A percentile compares a stretch with the other conserved stretches of the same genome.
These are phyloP conservation scores for Catharus bicknelli DNA, from an alignment of 2,113 vertebrate species.

Conservation along the genomic window DNA sequence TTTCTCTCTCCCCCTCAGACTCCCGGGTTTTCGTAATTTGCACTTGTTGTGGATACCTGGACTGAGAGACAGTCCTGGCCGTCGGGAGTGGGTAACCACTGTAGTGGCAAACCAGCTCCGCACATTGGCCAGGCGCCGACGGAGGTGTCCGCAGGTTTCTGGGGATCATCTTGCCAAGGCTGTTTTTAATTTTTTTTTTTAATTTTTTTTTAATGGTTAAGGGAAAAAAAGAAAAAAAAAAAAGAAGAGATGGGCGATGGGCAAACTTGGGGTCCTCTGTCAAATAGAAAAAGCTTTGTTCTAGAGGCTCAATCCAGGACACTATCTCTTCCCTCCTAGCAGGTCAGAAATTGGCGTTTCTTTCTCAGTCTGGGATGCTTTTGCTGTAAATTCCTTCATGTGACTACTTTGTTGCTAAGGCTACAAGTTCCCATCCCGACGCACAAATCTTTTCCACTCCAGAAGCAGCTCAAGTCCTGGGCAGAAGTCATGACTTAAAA, in stretches of 20 bases:
- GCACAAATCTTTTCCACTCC: slow-evolving; percentile 34
- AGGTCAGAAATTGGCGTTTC: slow-evolving; percentile 47
- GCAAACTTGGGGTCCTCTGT: not conserved
- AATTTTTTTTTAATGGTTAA: not conserved
- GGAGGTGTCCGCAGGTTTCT: not conserved
- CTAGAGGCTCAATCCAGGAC: not conserved
- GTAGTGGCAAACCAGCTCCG: not conserved
- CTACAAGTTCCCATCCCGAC: slow-evolving; percentile 66
- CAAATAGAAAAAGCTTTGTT: slow-evolving; percentile 46
- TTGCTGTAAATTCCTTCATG: slow-evolving; percentile 70
- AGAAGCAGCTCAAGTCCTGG: slow-evolving; percentile 17
- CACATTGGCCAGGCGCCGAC: not conserved
- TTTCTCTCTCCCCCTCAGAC: not conserved
- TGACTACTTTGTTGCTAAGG: slow-evolving; percentile 73
- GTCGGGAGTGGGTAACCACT: not conserved
- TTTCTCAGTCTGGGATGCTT: slow-evolving; percentile 57
- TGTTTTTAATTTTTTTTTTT: not conserved
- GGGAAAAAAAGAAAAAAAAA: not conserved
- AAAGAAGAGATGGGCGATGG: not conserved
- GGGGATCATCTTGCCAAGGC: not conserved
- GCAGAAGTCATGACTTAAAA: slow-evolving; percentile 1
- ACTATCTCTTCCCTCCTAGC: not conserved
- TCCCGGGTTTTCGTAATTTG: not conserved
- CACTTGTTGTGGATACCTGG: not conserved
- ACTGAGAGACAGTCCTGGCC: not conserved